Evolutionary conservation across 1,140 invertebrate genomes (phyloP).

Genomic region (Camponotus pennsylvanicus): DNA sequence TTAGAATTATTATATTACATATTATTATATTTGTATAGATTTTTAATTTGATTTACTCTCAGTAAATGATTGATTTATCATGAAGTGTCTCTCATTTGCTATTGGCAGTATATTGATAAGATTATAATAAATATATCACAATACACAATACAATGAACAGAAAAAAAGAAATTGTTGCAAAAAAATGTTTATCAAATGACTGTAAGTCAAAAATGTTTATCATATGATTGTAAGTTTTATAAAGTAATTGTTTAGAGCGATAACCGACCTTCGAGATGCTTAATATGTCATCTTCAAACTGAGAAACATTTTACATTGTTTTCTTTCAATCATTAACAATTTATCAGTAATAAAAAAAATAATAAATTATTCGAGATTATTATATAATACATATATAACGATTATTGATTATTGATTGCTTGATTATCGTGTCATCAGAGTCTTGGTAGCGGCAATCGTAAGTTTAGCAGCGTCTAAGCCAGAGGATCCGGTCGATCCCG

Average conservation of each 20-base stretch:
- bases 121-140: not conserved
- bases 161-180: too few relatives aligned
- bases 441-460: slow-evolving; percentile 51
- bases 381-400: not conserved
- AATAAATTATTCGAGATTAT: not conserved
- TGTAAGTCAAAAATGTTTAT: too few relatives aligned
- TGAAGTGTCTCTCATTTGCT: not conserved
- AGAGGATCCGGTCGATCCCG: not conserved
- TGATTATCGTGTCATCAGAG: slow-evolving; percentile 36
- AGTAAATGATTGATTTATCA: not conserved
- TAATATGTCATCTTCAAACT: not conserved
- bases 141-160: not conserved
- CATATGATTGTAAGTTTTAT: not conserved
- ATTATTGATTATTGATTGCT: not conserved
- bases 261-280: too few relatives aligned
- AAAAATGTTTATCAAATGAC: not conserved
- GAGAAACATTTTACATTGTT: not conserved
- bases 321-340: slow-evolving; percentile 1
- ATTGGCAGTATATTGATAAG: not conserved
- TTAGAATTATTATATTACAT: too few relatives aligned
- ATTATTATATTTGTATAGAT: too few relatives aligned
- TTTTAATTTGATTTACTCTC: not conserved
- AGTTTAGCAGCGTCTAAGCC: slow-evolving; percentile 25
- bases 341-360: not conserved
- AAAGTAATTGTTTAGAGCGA: not conserved